Conservation (phyloP, 2,113 vertebrate species). For the Vulpes lagopus region DNA sequence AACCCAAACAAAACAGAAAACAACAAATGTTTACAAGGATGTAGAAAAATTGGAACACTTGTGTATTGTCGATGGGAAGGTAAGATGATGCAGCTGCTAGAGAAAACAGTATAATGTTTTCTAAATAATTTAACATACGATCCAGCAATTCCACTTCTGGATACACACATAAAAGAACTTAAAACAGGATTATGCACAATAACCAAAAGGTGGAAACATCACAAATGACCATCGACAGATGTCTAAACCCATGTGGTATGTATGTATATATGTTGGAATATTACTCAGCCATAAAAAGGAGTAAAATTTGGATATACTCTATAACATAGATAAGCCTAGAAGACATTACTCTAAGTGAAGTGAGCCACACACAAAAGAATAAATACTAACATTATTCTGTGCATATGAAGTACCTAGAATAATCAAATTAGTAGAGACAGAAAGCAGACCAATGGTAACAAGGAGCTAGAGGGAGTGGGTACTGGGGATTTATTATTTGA, state of each 20-base stretch:
- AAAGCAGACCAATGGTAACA: neutral
- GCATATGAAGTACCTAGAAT: neutral
- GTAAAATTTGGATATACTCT: neutral
- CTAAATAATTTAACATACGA: neutral
- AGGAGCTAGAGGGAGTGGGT: neutral
- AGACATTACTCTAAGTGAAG: neutral
- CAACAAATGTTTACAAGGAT: neutral
- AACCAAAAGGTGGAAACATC: neutral
- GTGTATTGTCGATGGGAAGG: neutral
- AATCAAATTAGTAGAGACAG: neutral
- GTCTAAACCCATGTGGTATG: neutral
- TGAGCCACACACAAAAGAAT: neutral
- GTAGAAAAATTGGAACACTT: neutral
- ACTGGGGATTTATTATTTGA: neutral
- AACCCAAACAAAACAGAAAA: neutral
- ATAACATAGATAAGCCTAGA: neutral
- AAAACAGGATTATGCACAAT: neutral
- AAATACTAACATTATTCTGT: neutral
- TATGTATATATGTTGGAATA: neutral
- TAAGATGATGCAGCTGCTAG: neutral
- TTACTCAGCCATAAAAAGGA: neutral
- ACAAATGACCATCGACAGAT: neutral
- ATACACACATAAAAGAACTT: neutral
- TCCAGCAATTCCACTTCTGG: neutral
- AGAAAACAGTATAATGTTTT: neutral